These are phyloP conservation scores for Petaurus breviceps DNA, from an alignment of 2,113 vertebrate genomes.

Conservation along the genomic window DNA sequence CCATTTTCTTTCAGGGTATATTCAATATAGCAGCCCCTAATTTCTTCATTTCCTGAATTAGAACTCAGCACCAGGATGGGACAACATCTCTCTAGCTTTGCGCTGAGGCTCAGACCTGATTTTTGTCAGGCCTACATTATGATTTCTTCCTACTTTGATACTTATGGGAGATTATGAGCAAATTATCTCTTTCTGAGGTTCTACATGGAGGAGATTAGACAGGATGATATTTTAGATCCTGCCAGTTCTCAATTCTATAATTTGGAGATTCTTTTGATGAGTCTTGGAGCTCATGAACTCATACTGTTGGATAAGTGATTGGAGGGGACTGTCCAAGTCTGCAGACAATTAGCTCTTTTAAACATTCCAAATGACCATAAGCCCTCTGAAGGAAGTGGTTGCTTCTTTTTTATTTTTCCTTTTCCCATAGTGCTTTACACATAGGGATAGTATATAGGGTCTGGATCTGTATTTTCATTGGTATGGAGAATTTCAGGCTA, in stretches of 20 bases:
- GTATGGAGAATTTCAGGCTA: not conserved
- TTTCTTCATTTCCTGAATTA: not conserved
- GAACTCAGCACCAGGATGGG: not conserved
- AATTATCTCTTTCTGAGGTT: not conserved
- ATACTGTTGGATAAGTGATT: not conserved
- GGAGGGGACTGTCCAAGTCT: not conserved
- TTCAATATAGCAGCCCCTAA: not conserved
- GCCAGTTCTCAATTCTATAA: not conserved
- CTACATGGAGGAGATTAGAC: not conserved
- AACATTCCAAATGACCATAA: no score
- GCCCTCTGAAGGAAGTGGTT: no score
- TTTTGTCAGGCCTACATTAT: accelerated
- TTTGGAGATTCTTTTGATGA: not conserved
- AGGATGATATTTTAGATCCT: not conserved
- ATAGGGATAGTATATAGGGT: no score
- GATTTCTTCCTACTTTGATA: not conserved
- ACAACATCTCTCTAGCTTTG: not conserved
- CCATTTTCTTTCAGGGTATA: not conserved
- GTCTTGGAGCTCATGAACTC: not conserved
- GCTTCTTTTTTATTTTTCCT: no score
- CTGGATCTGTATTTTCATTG: not conserved
- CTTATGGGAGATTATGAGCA: not conserved
- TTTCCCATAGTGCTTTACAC: not conserved
- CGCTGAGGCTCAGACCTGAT: not conserved
- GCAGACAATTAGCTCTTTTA: not conserved